Evolutionary conservation across 35 echinoderm and acorn worm species (phyloP).

Genomic region (Diadema setosum): DNA sequence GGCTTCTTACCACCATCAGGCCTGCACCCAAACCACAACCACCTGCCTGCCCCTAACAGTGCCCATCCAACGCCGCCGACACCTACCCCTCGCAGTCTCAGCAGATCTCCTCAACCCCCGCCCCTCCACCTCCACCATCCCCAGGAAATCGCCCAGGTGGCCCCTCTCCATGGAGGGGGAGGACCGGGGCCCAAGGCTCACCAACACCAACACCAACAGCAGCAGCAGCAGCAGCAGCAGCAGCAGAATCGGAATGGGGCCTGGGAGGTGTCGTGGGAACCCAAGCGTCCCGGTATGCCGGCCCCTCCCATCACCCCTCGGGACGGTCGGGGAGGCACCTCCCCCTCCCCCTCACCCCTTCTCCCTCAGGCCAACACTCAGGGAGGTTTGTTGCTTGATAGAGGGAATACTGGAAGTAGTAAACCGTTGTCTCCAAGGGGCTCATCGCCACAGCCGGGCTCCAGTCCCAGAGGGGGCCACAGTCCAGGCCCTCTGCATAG

Average conservation of each 20-base stretch:
- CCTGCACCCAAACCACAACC: not conserved
- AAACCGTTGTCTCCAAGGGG: constrained; percentile 1
- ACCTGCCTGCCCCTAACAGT: not conserved
- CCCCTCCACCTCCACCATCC: not conserved
- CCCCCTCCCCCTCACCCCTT: not conserved
- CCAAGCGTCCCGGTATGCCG: constrained; percentile 4
- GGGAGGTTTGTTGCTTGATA: not conserved
- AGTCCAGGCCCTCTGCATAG: too few relatives aligned
- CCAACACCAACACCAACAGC: too few relatives aligned
- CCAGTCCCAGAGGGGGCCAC: not conserved
- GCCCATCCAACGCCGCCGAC: not conserved
- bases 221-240: too few relatives aligned
- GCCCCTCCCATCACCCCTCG: not conserved
- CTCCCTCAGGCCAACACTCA: not conserved
- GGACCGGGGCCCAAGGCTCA: not conserved
- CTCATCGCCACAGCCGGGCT: not conserved
- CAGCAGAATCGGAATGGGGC: not conserved
- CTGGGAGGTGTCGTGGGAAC: constrained; percentile 11
- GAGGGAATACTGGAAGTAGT: not conserved
- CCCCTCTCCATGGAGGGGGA: not conserved
- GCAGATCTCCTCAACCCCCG: not conserved
- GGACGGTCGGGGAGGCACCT: not conserved
- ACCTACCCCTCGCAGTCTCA: not conserved
- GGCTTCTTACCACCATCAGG: not conserved
- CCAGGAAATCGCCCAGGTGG: not conserved